These are phyloP conservation scores for Polypedilum pembai DNA, from an alignment of 1,140 invertebrate genomes.

Conservation along the genomic window DNA sequence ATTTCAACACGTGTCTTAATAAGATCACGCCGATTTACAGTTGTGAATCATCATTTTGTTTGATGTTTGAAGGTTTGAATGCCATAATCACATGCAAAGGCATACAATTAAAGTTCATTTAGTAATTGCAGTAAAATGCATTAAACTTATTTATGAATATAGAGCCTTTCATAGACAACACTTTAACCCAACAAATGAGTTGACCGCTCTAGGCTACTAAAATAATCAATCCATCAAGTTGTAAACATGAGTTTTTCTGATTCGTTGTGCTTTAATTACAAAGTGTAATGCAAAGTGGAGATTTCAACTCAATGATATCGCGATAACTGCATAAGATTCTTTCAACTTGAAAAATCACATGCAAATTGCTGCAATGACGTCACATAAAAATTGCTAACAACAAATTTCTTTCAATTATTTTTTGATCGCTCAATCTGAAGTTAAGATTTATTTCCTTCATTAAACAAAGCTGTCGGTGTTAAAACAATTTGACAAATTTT, in stretches of 20 bases:
- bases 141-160: neutral
- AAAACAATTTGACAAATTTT: no score
- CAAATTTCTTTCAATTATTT: no score
- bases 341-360: neutral
- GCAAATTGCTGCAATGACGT: neutral
- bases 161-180: neutral
- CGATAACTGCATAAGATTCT: neutral
- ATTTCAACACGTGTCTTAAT: neutral
- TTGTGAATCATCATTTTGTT: neutral
- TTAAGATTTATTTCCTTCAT: no score
- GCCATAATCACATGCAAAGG: neutral
- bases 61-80: neutral
- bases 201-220: neutral
- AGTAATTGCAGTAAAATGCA: neutral
- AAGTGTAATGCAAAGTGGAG: neutral
- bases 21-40: neutral
- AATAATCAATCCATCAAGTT: conserved; percentile 4
- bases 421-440: no score
- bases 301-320: neutral
- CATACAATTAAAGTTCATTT: neutral
- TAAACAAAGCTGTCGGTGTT: no score
- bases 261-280: neutral
- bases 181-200: neutral
- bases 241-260: conserved; percentile 2
- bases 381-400: no score